phyloP scores from a whole-genome alignment of 37 sponge, comb jelly and placozoan genomes.

The Geodia barretti region DNA sequence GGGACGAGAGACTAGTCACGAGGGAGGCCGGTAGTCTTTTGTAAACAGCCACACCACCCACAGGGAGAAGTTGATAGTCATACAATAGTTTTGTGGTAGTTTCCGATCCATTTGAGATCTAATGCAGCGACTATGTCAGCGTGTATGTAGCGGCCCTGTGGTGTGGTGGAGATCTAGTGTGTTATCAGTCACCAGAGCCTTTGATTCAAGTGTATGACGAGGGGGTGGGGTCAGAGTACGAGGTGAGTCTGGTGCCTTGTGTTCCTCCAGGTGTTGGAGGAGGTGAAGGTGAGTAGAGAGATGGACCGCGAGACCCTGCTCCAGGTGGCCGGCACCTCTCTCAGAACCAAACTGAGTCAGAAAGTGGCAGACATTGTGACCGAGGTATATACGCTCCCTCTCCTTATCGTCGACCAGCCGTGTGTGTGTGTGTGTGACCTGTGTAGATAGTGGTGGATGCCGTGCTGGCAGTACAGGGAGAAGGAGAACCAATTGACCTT shows the following conservation, averaged over 20 bases:
- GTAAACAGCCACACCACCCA: too few species aligned
- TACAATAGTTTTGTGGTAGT: too few species aligned
- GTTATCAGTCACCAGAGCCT: background rate
- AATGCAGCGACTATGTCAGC: too few species aligned
- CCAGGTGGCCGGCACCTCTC: slow-evolving; percentile 93
- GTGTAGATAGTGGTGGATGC: slow-evolving; percentile 93
- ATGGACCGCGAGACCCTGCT: slow-evolving; percentile 90
- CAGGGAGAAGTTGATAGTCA: too few species aligned
- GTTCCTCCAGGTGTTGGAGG: slow-evolving; percentile 66
- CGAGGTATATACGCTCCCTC: slow-evolving; percentile 78
- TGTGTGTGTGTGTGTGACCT: slow-evolving; percentile 23
- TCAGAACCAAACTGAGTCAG: slow-evolving; percentile 88
- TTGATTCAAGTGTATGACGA: background rate
- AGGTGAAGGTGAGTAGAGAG: slow-evolving; percentile 70
- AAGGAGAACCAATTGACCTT: slow-evolving; percentile 88
- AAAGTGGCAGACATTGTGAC: slow-evolving; percentile 89
- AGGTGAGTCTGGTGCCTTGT: background rate
- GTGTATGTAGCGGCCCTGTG: too few species aligned
- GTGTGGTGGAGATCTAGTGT: background rate
- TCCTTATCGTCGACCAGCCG: background rate
- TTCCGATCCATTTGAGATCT: too few species aligned
- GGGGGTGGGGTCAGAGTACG: background rate
- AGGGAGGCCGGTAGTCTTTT: background rate
- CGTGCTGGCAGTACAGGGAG: slow-evolving; percentile 84
- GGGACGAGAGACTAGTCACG: background rate